phyloP scores from a whole-genome alignment of 2,888 invertebrate genomes.

The Megaustenia siamemsis region DNA sequence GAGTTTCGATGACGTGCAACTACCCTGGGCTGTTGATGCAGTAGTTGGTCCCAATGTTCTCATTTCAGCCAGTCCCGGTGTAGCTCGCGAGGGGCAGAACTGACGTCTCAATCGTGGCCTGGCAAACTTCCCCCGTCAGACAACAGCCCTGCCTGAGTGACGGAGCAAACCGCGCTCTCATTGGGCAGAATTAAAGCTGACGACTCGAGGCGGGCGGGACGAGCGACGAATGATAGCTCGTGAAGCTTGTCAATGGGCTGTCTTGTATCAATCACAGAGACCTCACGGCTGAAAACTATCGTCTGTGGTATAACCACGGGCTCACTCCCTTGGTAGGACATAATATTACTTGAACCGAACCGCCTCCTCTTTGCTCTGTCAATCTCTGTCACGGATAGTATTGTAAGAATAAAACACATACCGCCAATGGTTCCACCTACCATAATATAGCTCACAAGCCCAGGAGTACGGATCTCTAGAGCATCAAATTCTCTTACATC shows the following conservation, averaged over 20 bases:
- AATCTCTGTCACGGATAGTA: conserved; percentile 49
- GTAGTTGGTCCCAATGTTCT: background rate
- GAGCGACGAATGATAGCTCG: conserved; percentile 32
- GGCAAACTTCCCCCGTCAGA: conserved; percentile 9
- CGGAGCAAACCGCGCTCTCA: background rate
- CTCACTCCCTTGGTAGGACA: conserved; percentile 30
- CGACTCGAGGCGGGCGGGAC: conserved; percentile 23
- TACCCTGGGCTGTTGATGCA: conserved; percentile 34
- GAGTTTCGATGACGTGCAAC: conserved; percentile 24
- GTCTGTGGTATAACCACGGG: conserved; percentile 30
- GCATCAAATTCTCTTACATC: background rate
- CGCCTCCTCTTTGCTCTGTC: conserved; percentile 47
- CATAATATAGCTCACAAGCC: conserved; percentile 24
- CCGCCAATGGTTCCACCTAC: conserved; percentile 2
- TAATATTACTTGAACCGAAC: conserved; percentile 50
- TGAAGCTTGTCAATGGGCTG: conserved; percentile 23
- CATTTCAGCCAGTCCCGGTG: conserved; percentile 24
- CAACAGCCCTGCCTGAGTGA: background rate
- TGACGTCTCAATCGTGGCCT: conserved; percentile 41
- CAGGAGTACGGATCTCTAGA: conserved; percentile 24
- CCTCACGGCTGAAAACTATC: conserved; percentile 22
- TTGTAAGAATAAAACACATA: conserved; percentile 45
- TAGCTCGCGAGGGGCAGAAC: background rate
- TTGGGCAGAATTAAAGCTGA: background rate
- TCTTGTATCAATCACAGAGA: conserved; percentile 39